A percentile compares a stretch with the other conserved stretches of the same genome.
Conservation (phyloP, 1,140 invertebrate species). For the Laupala kohalensis region DNA sequence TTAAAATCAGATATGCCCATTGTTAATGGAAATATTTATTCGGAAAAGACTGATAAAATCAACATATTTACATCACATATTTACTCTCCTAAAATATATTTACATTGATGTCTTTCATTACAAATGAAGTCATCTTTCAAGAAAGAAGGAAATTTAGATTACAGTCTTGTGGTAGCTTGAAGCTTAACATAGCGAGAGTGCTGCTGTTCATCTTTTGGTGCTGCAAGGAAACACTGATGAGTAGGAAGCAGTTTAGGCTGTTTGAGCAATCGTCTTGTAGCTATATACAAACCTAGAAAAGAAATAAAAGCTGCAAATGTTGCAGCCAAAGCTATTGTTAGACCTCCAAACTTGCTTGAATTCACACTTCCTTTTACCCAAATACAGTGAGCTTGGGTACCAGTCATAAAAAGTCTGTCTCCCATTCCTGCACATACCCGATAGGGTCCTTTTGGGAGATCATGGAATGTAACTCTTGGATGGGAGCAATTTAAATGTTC, state of each 20-base stretch:
- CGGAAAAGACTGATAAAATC: too few species aligned
- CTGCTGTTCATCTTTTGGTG: constrained; percentile 33
- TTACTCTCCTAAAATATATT: not conserved
- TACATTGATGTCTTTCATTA: not conserved
- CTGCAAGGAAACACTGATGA: constrained; percentile 39
- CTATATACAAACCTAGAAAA: constrained; percentile 20
- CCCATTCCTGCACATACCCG: constrained; percentile 26
- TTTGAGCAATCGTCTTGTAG: constrained; percentile 32
- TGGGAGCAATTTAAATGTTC: constrained; percentile 25
- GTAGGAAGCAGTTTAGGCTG: constrained; percentile 32
- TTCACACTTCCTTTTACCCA: constrained; percentile 24
- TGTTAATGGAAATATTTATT: too few species aligned
- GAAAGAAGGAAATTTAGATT: not conserved
- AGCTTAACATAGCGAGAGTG: constrained; percentile 44
- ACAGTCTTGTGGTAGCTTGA: constrained; percentile 44
- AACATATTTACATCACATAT: not conserved
- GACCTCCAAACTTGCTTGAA: constrained; percentile 13
- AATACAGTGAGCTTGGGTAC: constrained; percentile 33
- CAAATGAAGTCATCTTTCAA: not conserved
- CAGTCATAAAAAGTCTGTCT: constrained; percentile 17
- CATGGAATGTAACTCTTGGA: constrained; percentile 23
- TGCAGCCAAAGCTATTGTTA: not conserved
- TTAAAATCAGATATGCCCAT: too few species aligned
- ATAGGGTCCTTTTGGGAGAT: constrained; percentile 26
- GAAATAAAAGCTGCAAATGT: constrained; percentile 23